Percentiles rank a stretch among this genome's conserved stretches.
phyloP scores from a whole-genome alignment of 1,140 invertebrate genomes.

The Bathynomus jamesi region DNA sequence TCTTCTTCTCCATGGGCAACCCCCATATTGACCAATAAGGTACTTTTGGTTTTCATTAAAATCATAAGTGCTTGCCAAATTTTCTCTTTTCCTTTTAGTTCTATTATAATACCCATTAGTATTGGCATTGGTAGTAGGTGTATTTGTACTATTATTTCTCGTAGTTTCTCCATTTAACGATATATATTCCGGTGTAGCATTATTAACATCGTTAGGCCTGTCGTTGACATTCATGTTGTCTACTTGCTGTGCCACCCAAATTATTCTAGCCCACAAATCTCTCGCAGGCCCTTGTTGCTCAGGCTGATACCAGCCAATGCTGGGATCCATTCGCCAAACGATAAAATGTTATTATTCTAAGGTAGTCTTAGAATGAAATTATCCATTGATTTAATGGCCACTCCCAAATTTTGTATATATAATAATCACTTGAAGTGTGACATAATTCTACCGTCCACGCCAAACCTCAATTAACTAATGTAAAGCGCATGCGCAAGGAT shows the following conservation, averaged over 20 bases:
- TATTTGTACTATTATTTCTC: conserved; percentile 40
- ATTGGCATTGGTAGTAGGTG: conserved; percentile 39
- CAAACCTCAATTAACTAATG: no score
- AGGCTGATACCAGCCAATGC: conserved; percentile 91
- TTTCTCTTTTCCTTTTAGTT: conserved; percentile 69
- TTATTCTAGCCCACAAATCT: conserved; percentile 82
- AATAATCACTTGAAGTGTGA: no score
- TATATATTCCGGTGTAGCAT: conserved; percentile 41
- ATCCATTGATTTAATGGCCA: not conserved
- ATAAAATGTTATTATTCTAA: conserved; percentile 4
- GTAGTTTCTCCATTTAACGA: conserved; percentile 49
- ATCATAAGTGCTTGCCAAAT: conserved; percentile 78
- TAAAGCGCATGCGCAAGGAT: no score
- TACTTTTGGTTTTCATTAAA: conserved; percentile 73
- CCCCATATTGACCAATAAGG: conserved; percentile 71
- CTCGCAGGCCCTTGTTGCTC: conserved; percentile 92
- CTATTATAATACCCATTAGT: conserved; percentile 53
- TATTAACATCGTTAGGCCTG: conserved; percentile 13
- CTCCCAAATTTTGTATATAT: not conserved
- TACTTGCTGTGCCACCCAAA: conserved; percentile 67
- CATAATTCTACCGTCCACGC: no score
- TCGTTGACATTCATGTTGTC: conserved; percentile 58
- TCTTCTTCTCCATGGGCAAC: conserved; percentile 74
- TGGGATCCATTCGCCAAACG: conserved; percentile 68
- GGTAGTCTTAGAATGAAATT: not conserved